Evolutionary conservation across 2,113 vertebrate genomes (phyloP).

Genomic region (Silurus asotus): DNA sequence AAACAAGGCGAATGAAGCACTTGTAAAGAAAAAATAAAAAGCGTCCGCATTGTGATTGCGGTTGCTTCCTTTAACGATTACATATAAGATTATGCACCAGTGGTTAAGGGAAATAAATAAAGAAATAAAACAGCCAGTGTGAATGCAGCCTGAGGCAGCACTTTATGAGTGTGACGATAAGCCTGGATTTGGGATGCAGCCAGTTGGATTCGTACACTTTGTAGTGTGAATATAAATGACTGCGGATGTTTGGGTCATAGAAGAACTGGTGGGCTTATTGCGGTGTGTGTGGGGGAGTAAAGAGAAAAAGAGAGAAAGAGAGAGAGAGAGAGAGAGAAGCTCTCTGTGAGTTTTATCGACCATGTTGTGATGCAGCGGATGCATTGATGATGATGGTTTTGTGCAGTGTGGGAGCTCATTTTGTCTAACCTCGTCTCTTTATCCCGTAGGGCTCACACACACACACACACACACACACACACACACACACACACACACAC

Average conservation of each 20-base stretch:
- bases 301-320: neutral
- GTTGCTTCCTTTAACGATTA: neutral
- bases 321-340: neutral
- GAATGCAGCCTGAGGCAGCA: conserved; percentile 2
- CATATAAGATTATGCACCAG: neutral
- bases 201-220: neutral
- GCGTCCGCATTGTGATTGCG: neutral
- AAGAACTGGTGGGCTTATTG: neutral
- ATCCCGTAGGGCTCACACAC: neutral
- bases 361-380: conserved; percentile 8
- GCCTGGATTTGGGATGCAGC: neutral
- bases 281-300: neutral
- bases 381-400: conserved; percentile 4
- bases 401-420: conserved; percentile 3
- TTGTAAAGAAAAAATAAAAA: neutral
- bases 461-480: neutral
- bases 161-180: neutral
- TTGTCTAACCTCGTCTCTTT: neutral
- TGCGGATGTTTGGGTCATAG: neutral
- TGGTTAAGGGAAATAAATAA: neutral
- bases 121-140: neutral
- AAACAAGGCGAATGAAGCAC: neutral
- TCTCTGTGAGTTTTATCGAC: neutral
- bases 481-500: conserved; percentile 1
- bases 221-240: conserved; percentile 17